phyloP scores from a whole-genome alignment of 1,140 invertebrate genomes.

The Pseudoatta argentina region DNA sequence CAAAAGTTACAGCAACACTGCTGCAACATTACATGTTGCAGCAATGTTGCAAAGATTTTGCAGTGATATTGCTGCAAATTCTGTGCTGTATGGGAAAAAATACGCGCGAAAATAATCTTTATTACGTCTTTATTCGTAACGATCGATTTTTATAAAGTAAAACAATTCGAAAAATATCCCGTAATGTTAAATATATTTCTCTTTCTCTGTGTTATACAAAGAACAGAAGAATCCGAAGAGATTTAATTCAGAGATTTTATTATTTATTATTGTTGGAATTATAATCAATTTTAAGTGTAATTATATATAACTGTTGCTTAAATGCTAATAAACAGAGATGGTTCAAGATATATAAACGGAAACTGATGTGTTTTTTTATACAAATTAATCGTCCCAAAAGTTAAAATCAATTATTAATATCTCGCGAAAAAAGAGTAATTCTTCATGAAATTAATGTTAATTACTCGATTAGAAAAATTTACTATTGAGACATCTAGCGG shows the following conservation, averaged over 20 bases:
- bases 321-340: constrained; percentile 19
- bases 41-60: no score
- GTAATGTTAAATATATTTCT: not conserved
- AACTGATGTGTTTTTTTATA: not conserved
- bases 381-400: not conserved
- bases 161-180: not conserved
- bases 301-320: constrained; percentile 44
- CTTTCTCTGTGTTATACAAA: no score
- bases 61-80: no score
- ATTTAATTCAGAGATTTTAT: constrained; percentile 10
- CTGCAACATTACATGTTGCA: no score
- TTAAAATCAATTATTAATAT: not conserved
- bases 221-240: not conserved
- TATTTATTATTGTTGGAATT: constrained; percentile 33
- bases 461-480: not conserved
- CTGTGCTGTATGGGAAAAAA: not conserved
- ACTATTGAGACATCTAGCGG: not conserved
- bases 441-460: no score
- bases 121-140: not conserved
- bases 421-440: no score
- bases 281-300: constrained; percentile 43
- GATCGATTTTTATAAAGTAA: not conserved
- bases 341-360: not conserved
- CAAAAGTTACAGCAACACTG: no score
- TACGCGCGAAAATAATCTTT: not conserved